A percentile compares a stretch with the other conserved stretches of the same genome.
phyloP scores from a whole-genome alignment of 2,113 vertebrate species.

The Progne subis region DNA sequence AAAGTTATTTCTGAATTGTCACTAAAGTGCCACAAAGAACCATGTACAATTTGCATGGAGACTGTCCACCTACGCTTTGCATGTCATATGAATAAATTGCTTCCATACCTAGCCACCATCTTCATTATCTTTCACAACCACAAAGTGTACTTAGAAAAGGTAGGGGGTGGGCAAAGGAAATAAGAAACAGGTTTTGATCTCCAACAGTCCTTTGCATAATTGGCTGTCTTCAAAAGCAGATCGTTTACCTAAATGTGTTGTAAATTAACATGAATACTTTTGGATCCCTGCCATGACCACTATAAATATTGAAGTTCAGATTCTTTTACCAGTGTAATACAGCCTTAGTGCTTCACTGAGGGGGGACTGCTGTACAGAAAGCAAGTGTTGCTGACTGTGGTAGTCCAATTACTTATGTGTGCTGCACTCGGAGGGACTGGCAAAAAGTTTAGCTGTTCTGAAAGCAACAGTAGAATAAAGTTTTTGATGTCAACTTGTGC shows the following conservation, averaged over 20 bases:
- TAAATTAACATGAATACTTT: conserved; percentile 71
- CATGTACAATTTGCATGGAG: neutral
- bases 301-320: conserved; percentile 71
- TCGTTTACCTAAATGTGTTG: conserved; percentile 62
- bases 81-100: neutral
- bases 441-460: conserved; percentile 1
- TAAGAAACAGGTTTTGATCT: conserved; percentile 68
- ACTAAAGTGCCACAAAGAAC: neutral
- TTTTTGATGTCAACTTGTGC: conserved; percentile 45
- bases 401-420: conserved; percentile 51
- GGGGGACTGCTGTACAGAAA: conserved; percentile 33
- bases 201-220: conserved; percentile 16
- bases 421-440: neutral
- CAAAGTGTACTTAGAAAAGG: neutral
- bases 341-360: conserved; percentile 52
- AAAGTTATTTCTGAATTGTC: neutral
- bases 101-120: neutral
- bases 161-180: conserved; percentile 18
- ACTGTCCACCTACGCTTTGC: neutral
- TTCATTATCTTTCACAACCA: neutral
- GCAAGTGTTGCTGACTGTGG: conserved; percentile 35
- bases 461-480: conserved; percentile 27
- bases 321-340: conserved; percentile 55
- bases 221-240: conserved; percentile 60
- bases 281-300: conserved; percentile 69